A percentile compares a stretch with the other conserved stretches of the same genome.
Evolutionary conservation across 2,797 vertebrate species (phyloP).

Genomic region (Myripristis jacobus): DNA sequence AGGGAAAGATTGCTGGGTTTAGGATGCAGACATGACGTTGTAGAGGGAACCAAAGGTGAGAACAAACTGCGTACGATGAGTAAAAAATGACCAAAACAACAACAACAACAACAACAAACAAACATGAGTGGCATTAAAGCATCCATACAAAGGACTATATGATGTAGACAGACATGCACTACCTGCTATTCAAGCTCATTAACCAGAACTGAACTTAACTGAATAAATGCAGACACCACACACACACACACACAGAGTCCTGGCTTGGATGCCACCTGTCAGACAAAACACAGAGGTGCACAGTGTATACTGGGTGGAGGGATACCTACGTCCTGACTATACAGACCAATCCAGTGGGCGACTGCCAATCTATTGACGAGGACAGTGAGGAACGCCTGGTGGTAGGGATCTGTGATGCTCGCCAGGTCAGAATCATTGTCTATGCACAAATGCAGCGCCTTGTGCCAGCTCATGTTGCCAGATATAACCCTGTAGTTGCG

Average conservation of each 20-base stretch:
- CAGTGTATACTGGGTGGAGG: conserved; percentile 19
- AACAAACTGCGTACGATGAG: not conserved
- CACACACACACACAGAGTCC: conserved; percentile 2
- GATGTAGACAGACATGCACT: conserved; percentile 11
- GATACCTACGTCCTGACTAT: conserved; percentile 87
- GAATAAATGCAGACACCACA: conserved; percentile 17
- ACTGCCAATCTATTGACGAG: conserved; percentile 87
- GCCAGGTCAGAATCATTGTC: conserved; percentile 86
- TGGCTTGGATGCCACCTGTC: not conserved
- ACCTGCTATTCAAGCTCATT: conserved; percentile 5
- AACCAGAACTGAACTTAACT: conserved; percentile 5
- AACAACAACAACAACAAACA: too few species aligned
- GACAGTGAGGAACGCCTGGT: conserved; percentile 94
- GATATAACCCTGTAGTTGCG: conserved; percentile 88
- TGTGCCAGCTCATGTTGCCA: conserved; percentile 94
- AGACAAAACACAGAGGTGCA: conserved; percentile 19
- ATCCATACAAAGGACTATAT: not conserved
- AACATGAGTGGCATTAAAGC: not conserved
- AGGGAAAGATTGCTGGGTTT: not conserved
- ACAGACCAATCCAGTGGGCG: conserved; percentile 93
- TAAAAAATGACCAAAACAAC: not conserved
- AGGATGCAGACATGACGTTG: conserved; percentile 3
- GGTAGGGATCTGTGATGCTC: conserved; percentile 91
- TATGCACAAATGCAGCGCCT: conserved; percentile 86
- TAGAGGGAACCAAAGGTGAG: not conserved